Conservation (phyloP, 2,888 invertebrate species). For the Nomada ferruginata region DNA sequence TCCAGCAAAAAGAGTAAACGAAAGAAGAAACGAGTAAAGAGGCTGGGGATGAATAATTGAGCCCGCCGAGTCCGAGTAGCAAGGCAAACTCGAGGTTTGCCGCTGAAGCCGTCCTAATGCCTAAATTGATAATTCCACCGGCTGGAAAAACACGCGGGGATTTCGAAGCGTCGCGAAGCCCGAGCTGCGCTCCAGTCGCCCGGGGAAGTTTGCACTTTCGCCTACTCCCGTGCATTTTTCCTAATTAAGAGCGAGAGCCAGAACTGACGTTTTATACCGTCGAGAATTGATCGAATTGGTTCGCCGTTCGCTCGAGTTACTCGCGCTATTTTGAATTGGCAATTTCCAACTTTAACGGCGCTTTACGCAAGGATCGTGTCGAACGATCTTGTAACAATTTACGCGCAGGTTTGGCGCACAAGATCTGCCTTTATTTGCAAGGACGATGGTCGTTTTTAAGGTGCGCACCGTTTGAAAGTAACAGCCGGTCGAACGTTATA, state of each 20-base stretch:
- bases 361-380: too few species aligned
- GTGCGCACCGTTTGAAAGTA: too few species aligned
- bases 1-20: constrained; percentile 66
- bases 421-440: too few species aligned
- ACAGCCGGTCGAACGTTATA: too few species aligned
- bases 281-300: constrained; percentile 9
- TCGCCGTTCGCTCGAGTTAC: not conserved
- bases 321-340: not conserved
- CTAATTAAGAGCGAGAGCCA: constrained; percentile 51
- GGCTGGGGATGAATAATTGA: constrained; percentile 76
- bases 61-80: constrained; percentile 68
- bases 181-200: constrained; percentile 37
- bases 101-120: constrained; percentile 68
- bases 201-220: constrained; percentile 44
- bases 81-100: constrained; percentile 67
- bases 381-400: too few species aligned
- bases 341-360: too few species aligned
- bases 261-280: constrained; percentile 39
- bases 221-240: constrained; percentile 45
- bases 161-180: constrained; percentile 11
- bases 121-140: constrained; percentile 71
- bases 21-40: constrained; percentile 55
- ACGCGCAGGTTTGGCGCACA: too few species aligned
- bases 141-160: constrained; percentile 55
- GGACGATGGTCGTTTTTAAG: too few species aligned